Conservation (phyloP, 2,797 vertebrate species). For the Clarias fuscus region DNA sequence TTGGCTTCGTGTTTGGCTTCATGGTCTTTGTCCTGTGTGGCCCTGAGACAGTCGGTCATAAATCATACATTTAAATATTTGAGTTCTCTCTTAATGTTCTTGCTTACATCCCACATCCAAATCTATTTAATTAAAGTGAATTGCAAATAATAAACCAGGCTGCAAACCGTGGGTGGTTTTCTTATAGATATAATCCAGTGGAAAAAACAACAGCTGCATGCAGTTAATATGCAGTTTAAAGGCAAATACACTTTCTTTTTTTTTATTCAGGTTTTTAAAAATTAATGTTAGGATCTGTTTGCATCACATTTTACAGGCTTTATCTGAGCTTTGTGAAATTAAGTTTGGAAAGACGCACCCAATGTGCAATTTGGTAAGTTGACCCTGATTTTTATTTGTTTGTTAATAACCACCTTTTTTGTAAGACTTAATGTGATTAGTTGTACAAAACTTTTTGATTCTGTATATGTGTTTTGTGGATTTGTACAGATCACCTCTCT, state of each 20-base stretch:
- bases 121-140: slow-evolving; percentile 5
- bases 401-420: not conserved
- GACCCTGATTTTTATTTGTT: not conserved
- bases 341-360: slow-evolving; percentile 97
- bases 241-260: not conserved
- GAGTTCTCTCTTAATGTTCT: not conserved
- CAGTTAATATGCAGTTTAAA: not conserved
- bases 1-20: slow-evolving; percentile 12
- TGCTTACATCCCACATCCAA: not conserved
- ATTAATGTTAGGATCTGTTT: not conserved
- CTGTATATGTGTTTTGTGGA: slow-evolving; percentile 1
- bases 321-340: slow-evolving; percentile 97
- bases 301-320: slow-evolving; percentile 76
- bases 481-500: slow-evolving; percentile 82
- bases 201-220: not conserved
- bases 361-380: slow-evolving; percentile 89
- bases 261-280: not conserved
- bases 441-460: not conserved
- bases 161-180: not conserved
- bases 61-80: not conserved
- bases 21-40: not conserved
- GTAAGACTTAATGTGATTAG: not conserved
- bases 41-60: not conserved
- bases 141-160: not conserved
- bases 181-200: not conserved